phyloP scores from a whole-genome alignment of 1,140 invertebrate genomes.

The Drosophila santomea region DNA sequence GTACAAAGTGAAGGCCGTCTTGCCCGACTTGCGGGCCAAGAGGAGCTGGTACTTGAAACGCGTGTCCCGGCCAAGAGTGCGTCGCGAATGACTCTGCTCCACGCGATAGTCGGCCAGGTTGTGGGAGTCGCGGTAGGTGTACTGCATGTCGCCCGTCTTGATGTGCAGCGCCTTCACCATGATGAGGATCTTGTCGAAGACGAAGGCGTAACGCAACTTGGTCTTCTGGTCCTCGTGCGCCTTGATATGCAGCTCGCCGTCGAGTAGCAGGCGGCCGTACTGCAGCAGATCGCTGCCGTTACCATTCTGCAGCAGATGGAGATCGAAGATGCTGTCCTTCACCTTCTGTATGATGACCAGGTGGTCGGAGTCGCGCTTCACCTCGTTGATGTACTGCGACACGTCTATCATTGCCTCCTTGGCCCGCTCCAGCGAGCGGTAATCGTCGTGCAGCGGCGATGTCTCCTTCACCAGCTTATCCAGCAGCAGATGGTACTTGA shows the following conservation, averaged over 20 bases:
- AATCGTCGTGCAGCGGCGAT: slow-evolving; percentile 93
- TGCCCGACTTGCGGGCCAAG: slow-evolving; percentile 92
- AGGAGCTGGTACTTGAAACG: slow-evolving; percentile 93
- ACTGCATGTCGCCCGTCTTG: slow-evolving; percentile 92
- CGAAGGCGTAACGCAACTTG: slow-evolving; percentile 95
- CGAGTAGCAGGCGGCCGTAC: slow-evolving; percentile 95
- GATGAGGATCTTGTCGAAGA: slow-evolving; percentile 98
- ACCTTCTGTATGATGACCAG: slow-evolving; percentile 96
- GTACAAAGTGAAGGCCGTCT: slow-evolving; percentile 94
- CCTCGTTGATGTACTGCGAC: slow-evolving; percentile 98
- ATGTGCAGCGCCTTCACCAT: slow-evolving; percentile 95
- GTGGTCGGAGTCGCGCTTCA: slow-evolving; percentile 98
- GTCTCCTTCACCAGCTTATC: slow-evolving; percentile 97
- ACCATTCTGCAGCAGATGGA: slow-evolving; percentile 90
- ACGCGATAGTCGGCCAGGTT: slow-evolving; percentile 94
- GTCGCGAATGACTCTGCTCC: slow-evolving; percentile 90
- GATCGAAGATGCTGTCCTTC: slow-evolving; percentile 93
- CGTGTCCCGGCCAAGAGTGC: slow-evolving; percentile 88
- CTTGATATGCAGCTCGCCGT: slow-evolving; percentile 97
- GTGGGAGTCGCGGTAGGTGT: slow-evolving; percentile 95
- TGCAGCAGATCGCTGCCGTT: slow-evolving; percentile 92
- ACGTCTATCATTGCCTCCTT: slow-evolving; percentile 98
- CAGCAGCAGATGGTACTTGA: slow-evolving; percentile 97
- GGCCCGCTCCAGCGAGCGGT: slow-evolving; percentile 92
- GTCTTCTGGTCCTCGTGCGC: slow-evolving; percentile 95